Evolutionary conservation across 2,113 vertebrate genomes (phyloP), one percentile per base, ranked within the genome.

Genomic region (Hemichromis elongatus): DNA sequence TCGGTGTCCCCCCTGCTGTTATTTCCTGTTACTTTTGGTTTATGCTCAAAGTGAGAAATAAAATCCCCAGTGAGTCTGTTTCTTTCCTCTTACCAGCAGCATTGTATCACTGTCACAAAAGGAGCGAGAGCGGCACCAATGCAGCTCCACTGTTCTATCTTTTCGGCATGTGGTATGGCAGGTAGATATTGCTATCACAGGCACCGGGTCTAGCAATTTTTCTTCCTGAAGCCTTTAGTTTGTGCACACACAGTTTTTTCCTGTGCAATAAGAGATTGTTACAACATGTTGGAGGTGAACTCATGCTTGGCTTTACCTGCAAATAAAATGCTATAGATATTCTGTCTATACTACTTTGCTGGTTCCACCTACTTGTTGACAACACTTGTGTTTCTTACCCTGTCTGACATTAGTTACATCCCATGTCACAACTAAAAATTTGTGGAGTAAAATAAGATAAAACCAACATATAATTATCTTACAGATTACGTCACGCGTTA

Each of bases 131-230:
- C 70, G 12, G 18, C 4, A 5, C 70, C 45, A 75, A 3, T 75
- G 70, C 7, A 12, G 45, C 70, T 50, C 45, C 47, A 75, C 45
- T 33, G 18, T 47, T 75, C 42, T 75, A 19, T 50, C 3, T 75
- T 30, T 75, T 42, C 24, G 11, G 26, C 19, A n/a, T 13, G 70
- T 1, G 45, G 16, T 3, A 0, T 50, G 68, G 68, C 70, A 75
- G 26, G 70, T 75, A 52, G 70, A 75, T 33, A 8, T 52, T 75
- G 45, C 70, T 50, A 75, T 75, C 70, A 75, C 70, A 75, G 26
- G 26, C 40, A 28, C 6, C 9, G 26, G 45, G 26, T 52, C 42
- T 75, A 75, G 52, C 45, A 33, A 2, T 52, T n/a, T 75, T 52
- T 75, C 18, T 75, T 33, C 45, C 26, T n/a, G 70, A 75, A 52